Percentiles rank a stretch among this genome's conserved stretches.
Evolutionary conservation across 2,888 invertebrate genomes (phyloP).

Genomic region (Scelioninae gen. 2): DNA sequence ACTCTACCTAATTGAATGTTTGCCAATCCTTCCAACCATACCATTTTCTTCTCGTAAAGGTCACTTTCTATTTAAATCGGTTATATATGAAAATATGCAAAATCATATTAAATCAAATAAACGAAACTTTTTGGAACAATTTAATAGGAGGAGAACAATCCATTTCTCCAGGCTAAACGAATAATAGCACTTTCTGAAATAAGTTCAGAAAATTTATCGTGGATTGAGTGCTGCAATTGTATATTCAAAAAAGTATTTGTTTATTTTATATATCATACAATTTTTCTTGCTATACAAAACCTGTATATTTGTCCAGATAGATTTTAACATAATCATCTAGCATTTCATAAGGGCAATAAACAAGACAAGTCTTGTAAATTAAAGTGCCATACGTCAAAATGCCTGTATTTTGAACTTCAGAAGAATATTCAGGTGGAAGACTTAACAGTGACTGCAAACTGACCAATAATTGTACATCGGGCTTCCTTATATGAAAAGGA

Average conservation of each 20-base stretch:
- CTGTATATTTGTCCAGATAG: conserved; percentile 83
- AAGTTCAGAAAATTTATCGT: too few species aligned
- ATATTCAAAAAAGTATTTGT: neutral
- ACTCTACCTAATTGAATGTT: conserved; percentile 80
- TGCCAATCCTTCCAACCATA: conserved; percentile 83
- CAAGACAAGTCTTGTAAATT: conserved; percentile 79
- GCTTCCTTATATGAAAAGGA: conserved; percentile 82
- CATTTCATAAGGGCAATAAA: conserved; percentile 79
- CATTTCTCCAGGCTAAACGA: too few species aligned
- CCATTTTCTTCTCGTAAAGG: conserved; percentile 82
- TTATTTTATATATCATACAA: neutral
- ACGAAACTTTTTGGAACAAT: neutral
- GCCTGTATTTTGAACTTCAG: conserved; percentile 81
- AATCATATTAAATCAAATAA: neutral
- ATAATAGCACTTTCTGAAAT: too few species aligned
- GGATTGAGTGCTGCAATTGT: too few species aligned
- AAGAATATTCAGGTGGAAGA: conserved; percentile 71
- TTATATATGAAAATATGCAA: neutral
- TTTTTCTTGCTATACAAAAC: conserved; percentile 71
- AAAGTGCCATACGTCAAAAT: conserved; percentile 83
- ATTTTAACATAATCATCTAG: conserved; percentile 84
- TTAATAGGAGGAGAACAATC: too few species aligned
- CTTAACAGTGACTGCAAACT: conserved; percentile 78
- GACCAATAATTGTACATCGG: conserved; percentile 77
- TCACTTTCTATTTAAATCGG: conserved; percentile 77